phyloP scores from a whole-genome alignment of 2,113 vertebrate genomes.

The Probosciger aterrimus region DNA sequence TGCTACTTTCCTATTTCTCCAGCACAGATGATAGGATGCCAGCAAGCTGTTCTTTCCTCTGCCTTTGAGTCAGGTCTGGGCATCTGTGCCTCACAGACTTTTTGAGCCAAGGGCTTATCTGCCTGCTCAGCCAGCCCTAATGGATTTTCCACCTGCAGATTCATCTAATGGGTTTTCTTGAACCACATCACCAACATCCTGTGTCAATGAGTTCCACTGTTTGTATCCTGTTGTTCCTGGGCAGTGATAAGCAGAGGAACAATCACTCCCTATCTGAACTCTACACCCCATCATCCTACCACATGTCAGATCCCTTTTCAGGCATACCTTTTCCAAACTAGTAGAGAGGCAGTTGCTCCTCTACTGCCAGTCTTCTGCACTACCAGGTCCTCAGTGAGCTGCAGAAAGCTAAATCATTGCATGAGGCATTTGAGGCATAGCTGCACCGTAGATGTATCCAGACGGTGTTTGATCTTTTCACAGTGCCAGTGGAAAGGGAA shows the following conservation, averaged over 20 bases:
- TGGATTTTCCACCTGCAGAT: background rate
- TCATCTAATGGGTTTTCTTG: slow-evolving; percentile 25
- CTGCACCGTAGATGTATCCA: background rate
- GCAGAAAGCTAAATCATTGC: background rate
- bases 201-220: slow-evolving; percentile 3
- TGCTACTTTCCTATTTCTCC: background rate
- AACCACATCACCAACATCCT: slow-evolving; percentile 7
- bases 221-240: slow-evolving; percentile 8
- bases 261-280: background rate
- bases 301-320: background rate
- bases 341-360: background rate
- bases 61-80: background rate
- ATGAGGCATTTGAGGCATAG: background rate
- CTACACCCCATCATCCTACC: background rate
- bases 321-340: background rate
- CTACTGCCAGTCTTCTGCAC: background rate
- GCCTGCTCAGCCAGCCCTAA: background rate
- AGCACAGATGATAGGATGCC: accelerated
- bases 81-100: background rate
- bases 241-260: slow-evolving; percentile 17
- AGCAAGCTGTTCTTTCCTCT: background rate
- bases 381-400: background rate
- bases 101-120: slow-evolving; percentile 24
- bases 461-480: background rate
- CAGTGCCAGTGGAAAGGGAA: background rate